Evolutionary conservation across 2,888 invertebrate species (phyloP), one percentile per base, ranked within the genome.

Genomic region (Odiellus spinosus): DNA sequence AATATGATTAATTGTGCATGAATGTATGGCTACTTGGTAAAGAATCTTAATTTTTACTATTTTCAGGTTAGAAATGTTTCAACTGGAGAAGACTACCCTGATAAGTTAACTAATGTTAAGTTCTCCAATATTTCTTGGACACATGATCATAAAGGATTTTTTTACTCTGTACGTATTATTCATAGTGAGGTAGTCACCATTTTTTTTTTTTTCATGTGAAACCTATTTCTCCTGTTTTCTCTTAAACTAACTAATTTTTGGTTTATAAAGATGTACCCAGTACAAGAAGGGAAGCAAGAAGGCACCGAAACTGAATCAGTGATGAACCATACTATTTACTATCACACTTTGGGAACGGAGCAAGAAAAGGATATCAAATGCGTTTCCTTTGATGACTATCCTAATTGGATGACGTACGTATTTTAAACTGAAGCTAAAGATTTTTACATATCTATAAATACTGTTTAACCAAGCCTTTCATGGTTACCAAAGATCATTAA

Each of bases 41-140:
- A n/a, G n/a, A n/a, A n/a, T n/a, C n/a, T n/a, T n/a, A n/a, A n/a
- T n/a, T n/a, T n/a, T n/a, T n/a, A n/a, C n/a, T n/a, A n/a, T n/a
- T 51, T 56, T 51, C 41, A 61, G 60, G 58, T 64, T 40, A 56
- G 50, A 51, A 53, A 56, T 43, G 59, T 64, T 11, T 60, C 61
- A 38, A 65, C 70, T 69, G 83, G 83, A 45, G 73, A 84, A 63
- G 86, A 93, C 61, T 82, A 85, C 56, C 76, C 81, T 12, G 96
- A 98, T 65, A 74, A 78, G n/a, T 70, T 98, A 54, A 78, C 82
- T 59, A 84, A 86, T 64, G 84, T 93, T 0, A 95, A 95, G 67
- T 95, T 85, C 66, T 83, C 90, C 2, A 74, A 79, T 12, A 76
- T 95, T 68, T 75, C 85, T 1, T 98, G 95, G 95, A 87, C 87